Evolutionary conservation across 2,888 invertebrate genomes (phyloP), one percentile per base, ranked within the genome.

Genomic region (Oscheius onirici): DNA sequence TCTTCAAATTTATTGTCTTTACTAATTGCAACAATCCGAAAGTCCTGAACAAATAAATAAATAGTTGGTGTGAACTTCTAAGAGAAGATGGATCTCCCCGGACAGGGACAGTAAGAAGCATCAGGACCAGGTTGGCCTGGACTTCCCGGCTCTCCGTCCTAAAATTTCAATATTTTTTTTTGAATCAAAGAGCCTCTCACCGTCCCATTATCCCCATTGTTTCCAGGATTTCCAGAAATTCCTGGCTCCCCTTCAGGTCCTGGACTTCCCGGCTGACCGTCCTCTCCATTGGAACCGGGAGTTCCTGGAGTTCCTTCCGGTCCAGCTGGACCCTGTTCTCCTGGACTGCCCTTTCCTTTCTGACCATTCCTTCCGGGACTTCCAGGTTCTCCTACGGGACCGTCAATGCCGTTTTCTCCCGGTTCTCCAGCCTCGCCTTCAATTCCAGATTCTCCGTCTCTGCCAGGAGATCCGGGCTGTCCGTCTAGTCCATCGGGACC

Each of bases 361-460:
- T 76, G 69, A 60, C 78, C 78, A 22, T 71, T 34, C 57, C 71
- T 72, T 65, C 78, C 78, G 20, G 74, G 57, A 61, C 26, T 2
- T 55, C 54, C 54, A 11, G 54, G 54, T 26, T 55, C 24, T 55
- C 54, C 54, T 24, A 2, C 11, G 13, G 54, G 13, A 1, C 54
- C 54, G n/a, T 17, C 28, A 0, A 26, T 0, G 22, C 54, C 54
- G 6, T 22, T 10, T 13, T 26, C 26, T 55, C 54, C 54, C 0
- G 54, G 15, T 15, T 55, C 54, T 24, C 54, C 54, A 11, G 15
- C 8, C 54, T 55, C 54, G 22, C 54, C 54, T 8, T 28, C 54
- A 22, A 1, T 22, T 55, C 54, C 54, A 55, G 54, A n/a, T 26
- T 55, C 34, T 26, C 54, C 54, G 1, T 55, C 54, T 26, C 22